Evolutionary conservation across 2,797 vertebrate species (phyloP), one percentile per base, ranked within the genome.

Genomic region (Mionectes olivaceus): DNA sequence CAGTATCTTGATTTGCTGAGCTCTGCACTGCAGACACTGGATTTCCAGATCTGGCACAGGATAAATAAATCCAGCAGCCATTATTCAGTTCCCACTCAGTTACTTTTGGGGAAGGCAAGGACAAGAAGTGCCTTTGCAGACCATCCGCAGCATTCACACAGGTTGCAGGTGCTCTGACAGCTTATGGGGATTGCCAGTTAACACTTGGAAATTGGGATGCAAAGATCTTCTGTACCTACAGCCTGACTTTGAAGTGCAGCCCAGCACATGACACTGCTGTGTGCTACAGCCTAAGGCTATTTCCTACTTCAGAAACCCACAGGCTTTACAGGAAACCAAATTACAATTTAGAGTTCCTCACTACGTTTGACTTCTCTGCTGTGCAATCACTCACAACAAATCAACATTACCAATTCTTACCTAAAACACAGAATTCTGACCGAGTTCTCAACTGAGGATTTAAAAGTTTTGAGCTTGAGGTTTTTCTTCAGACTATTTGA

Each of bases 81-180:
- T 18, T 11, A 4, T 17, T n/a, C 37, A 64, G 33, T 3, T 22
- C 24, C 61, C 9, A 24, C 21, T 30, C 1, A 1, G 30, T 12
- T 71, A 60, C 18, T 33, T 57, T 16, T 53, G 19, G 7, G 3
- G 3, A 52, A 6, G 15, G 27, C 37, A 64, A 27, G 46, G 32
- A n/a, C 57, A 52, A n/a, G 32, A 33, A 28, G n/a, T 12, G 28
- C 10, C 32, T 83, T 24, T 77, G 41, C 59, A 80, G 60, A 60
- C n/a, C 18, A 6, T 1, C 5, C 6, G 7, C 0, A 3, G 63
- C n/a, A 30, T 2, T 52, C 84, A 43, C 9, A 35, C 19, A 37
- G 39, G 53, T 50, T 65, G 49, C 56, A 75, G 43, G 37, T 24
- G 41, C 41, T 57, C 70, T 67, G 53, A 18, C 25, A 77, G 44